phyloP scores from a whole-genome alignment of 1,140 invertebrate species.

The Anoplophora glabripennis region DNA sequence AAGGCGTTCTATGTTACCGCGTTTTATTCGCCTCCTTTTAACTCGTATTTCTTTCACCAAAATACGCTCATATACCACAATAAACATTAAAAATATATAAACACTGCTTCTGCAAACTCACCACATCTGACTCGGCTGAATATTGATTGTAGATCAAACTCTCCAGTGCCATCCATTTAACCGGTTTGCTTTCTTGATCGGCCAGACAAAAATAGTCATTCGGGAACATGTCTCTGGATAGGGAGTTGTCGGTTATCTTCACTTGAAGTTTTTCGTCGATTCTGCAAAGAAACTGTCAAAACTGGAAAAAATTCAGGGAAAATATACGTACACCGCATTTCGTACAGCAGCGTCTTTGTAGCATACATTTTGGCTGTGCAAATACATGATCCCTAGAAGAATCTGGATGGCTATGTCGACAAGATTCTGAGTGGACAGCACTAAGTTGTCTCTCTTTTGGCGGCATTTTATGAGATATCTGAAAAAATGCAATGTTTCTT shows the following conservation, averaged over 20 bases:
- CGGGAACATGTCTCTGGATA: constrained; percentile 90
- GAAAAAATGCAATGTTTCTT: constrained; percentile 20
- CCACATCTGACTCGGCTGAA: constrained; percentile 78
- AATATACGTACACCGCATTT: constrained; percentile 81
- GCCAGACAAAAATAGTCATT: constrained; percentile 93
- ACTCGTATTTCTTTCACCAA: no score
- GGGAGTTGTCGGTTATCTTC: constrained; percentile 83
- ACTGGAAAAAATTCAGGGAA: not conserved
- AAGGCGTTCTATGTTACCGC: no score
- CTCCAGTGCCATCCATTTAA: constrained; percentile 96
- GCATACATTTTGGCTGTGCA: constrained; percentile 84
- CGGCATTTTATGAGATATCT: constrained; percentile 67
- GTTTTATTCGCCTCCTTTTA: no score
- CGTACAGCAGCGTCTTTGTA: constrained; percentile 89
- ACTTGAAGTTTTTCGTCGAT: constrained; percentile 80
- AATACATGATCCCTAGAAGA: constrained; percentile 80
- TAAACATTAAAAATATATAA: no score
- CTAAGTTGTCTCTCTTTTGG: constrained; percentile 54
- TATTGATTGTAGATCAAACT: constrained; percentile 77
- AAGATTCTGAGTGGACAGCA: constrained; percentile 76
- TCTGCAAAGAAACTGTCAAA: constrained; percentile 51
- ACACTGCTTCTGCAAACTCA: constrained; percentile 51
- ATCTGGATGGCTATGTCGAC: constrained; percentile 88
- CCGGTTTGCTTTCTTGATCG: constrained; percentile 90
- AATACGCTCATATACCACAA: no score